Percentiles rank a stretch among this genome's conserved stretches.
phyloP scores from a whole-genome alignment of 23 tunicate species.

The Corella eumyota region DNA sequence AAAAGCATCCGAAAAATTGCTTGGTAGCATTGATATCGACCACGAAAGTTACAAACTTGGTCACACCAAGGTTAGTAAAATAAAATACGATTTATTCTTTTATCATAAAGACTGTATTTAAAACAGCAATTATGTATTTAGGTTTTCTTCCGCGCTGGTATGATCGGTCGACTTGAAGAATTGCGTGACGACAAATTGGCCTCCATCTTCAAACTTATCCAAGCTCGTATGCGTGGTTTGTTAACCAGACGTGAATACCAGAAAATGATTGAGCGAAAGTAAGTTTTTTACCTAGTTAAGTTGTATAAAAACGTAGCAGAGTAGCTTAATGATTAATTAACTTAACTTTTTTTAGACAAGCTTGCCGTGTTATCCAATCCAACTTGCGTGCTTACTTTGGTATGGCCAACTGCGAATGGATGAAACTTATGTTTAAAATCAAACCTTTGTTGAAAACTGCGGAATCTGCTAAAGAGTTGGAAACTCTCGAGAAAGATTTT shows the following conservation, averaged over 20 bases:
- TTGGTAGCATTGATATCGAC: constrained; percentile 80
- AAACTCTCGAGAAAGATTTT: constrained; percentile 71
- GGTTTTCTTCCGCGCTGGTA: constrained; percentile 99
- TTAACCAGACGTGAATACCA: constrained; percentile 79
- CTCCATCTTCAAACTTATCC: constrained; percentile 66
- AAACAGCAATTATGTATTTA: no score
- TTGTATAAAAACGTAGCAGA: no score
- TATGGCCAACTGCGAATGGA: constrained; percentile 92
- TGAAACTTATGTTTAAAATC: constrained; percentile 91
- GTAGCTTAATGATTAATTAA: no score
- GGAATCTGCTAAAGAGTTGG: constrained; percentile 89
- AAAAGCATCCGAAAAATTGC: constrained; percentile 86
- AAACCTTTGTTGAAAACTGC: constrained; percentile 96
- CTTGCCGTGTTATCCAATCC: constrained; percentile 74
- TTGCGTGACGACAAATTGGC: constrained; percentile 87
- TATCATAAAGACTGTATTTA: no score
- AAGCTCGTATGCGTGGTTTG: constrained; percentile 82
- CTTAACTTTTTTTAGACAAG: no score
- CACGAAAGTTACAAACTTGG: constrained; percentile 85
- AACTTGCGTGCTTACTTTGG: constrained; percentile 85
- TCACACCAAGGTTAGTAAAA: constrained; percentile 86
- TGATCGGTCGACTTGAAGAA: constrained; percentile 91
- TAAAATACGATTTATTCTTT: no score
- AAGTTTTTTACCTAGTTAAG: no score
- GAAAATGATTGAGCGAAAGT: constrained; percentile 88